Percentiles rank a stretch among this genome's conserved stretches.
phyloP scores from a whole-genome alignment of 1,140 invertebrate species.

The Drosophila pachea region DNA sequence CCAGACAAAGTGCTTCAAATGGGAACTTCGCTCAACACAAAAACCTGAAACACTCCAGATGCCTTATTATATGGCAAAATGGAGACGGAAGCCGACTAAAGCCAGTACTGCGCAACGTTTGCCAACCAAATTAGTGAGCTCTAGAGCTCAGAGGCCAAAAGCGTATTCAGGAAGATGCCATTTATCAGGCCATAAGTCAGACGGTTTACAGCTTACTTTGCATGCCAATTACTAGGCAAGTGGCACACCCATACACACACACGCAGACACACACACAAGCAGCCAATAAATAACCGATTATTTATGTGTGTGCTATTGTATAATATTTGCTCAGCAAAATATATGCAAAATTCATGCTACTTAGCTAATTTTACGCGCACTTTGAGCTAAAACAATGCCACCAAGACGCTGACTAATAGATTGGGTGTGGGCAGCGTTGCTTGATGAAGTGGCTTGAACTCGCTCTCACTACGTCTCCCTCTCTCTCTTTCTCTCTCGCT shows the following conservation, averaged over 20 bases:
- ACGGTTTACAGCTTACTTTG: slow-evolving; percentile 41
- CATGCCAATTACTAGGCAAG: slow-evolving; percentile 47
- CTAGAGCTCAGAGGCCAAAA: slow-evolving; percentile 10
- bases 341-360: slow-evolving; percentile 63
- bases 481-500: slow-evolving; percentile 3
- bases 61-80: background rate
- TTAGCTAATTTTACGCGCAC: slow-evolving; percentile 70
- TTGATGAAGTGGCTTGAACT: slow-evolving; percentile 45
- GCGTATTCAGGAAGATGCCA: slow-evolving; percentile 21
- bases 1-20: too few relatives aligned
- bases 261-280: background rate
- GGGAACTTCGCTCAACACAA: too few relatives aligned
- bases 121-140: slow-evolving; percentile 25
- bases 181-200: slow-evolving; percentile 44
- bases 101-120: slow-evolving; percentile 1
- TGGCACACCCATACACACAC: background rate
- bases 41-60: too few relatives aligned
- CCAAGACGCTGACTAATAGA: slow-evolving; percentile 15
- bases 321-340: slow-evolving; percentile 32
- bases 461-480: background rate
- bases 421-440: slow-evolving; percentile 13
- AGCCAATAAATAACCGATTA: slow-evolving; percentile 69
- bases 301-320: slow-evolving; percentile 41
- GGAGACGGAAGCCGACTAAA: slow-evolving; percentile 19
- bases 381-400: slow-evolving; percentile 69